phyloP scores from a whole-genome alignment of 2,113 vertebrate genomes.

The Tautogolabrus adspersus region DNA sequence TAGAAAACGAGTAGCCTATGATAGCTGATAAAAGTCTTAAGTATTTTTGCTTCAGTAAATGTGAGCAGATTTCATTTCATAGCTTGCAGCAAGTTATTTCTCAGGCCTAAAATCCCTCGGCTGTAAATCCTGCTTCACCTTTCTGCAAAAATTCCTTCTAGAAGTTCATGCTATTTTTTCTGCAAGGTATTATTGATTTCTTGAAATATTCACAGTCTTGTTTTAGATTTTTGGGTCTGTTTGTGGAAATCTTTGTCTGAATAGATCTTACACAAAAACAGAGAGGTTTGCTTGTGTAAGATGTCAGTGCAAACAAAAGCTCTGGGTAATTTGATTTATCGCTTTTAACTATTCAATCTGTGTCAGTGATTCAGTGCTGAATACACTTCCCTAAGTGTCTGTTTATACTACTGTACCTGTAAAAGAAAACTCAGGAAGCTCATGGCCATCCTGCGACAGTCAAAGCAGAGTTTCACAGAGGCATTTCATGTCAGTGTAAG shows the following conservation, averaged over 20 bases:
- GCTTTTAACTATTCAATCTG: neutral
- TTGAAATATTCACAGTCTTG: conserved; percentile 13
- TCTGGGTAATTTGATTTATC: conserved; percentile 13
- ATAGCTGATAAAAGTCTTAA: neutral
- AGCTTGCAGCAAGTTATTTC: conserved; percentile 38
- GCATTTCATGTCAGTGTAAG: conserved; percentile 58
- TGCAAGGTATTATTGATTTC: conserved; percentile 38
- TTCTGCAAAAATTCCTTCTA: conserved; percentile 22
- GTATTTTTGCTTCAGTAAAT: conserved; percentile 30
- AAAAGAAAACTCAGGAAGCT: conserved; percentile 12
- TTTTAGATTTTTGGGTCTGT: conserved; percentile 17
- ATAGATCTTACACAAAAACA: neutral
- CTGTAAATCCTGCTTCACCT: conserved; percentile 27
- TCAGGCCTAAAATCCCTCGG: conserved; percentile 42
- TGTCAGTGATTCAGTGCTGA: neutral
- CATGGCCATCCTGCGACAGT: conserved; percentile 20
- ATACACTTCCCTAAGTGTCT: neutral
- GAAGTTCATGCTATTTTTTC: neutral
- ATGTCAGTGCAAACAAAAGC: conserved; percentile 21
- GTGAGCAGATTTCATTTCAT: conserved; percentile 37
- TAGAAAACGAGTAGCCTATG: neutral
- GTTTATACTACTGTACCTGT: conserved; percentile 6
- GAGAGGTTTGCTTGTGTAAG: neutral
- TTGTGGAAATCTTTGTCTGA: conserved; percentile 7
- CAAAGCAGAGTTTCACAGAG: conserved; percentile 33